Evolutionary conservation across 2,797 vertebrate species (phyloP).

Genomic region (Furcifer pardalis): DNA sequence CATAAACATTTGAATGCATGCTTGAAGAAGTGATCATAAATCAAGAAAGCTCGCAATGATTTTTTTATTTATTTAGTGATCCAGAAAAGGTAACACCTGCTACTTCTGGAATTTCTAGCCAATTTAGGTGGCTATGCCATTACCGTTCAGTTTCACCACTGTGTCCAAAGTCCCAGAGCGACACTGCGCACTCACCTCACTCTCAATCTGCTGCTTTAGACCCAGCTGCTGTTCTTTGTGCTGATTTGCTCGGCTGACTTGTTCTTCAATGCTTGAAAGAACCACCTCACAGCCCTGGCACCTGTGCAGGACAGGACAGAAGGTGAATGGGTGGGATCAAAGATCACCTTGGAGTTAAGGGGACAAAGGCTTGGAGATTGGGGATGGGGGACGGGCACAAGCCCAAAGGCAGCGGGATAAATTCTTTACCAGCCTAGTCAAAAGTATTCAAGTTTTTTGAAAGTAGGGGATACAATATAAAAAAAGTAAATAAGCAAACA

Average conservation of each 20-base stretch:
- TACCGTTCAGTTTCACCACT: background rate
- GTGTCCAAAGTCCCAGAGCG: fast-evolving
- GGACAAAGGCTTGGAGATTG: background rate
- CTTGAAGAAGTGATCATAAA: too few species aligned
- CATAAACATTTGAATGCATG: too few species aligned
- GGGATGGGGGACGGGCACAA: too few species aligned
- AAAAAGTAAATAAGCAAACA: too few species aligned
- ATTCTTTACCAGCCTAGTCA: too few species aligned
- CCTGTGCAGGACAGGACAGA: conserved; percentile 74
- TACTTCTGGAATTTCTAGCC: too few species aligned
- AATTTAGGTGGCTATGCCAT: background rate
- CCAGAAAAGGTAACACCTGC: too few species aligned
- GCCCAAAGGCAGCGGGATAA: too few species aligned
- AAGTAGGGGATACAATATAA: too few species aligned
- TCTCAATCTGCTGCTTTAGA: conserved; percentile 96
- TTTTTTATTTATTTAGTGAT: too few species aligned
- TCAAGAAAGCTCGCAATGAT: too few species aligned
- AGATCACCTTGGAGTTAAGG: background rate
- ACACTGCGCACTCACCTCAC: conserved; percentile 82
- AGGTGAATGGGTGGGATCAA: background rate
- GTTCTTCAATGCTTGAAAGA: conserved; percentile 93
- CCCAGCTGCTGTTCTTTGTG: conserved; percentile 95
- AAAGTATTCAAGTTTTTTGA: too few species aligned
- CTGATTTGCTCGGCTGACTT: conserved; percentile 94
- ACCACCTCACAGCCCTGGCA: conserved; percentile 94